Evolutionary conservation across 2,113 vertebrate genomes (phyloP).

Genomic region (Podilymbus podiceps): DNA sequence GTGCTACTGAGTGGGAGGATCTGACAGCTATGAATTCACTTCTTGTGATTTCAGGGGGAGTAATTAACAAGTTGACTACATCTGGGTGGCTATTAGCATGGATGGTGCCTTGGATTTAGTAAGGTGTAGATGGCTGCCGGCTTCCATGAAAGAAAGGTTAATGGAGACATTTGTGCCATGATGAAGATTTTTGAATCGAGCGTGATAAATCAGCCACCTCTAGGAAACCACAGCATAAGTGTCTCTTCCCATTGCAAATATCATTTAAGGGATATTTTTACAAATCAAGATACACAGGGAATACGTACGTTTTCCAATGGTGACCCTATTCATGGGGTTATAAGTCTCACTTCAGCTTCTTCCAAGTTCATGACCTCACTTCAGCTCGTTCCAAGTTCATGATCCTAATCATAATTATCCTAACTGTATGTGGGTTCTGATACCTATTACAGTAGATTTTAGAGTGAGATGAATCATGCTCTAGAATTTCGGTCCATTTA

Average conservation of each 20-base stretch:
- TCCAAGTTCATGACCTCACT: background rate
- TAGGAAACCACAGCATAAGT: background rate
- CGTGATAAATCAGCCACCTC: accelerated
- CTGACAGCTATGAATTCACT: background rate
- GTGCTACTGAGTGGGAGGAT: background rate
- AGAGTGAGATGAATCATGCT: background rate
- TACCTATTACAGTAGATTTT: accelerated
- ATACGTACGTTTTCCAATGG: background rate
- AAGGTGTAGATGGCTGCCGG: background rate
- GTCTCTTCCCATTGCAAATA: background rate
- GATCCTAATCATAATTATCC: no score
- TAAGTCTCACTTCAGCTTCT: background rate
- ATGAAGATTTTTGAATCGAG: background rate
- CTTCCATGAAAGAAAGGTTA: constrained; percentile 29
- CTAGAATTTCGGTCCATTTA: background rate
- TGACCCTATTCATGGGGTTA: background rate
- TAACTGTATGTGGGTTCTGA: background rate
- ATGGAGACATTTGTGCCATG: background rate
- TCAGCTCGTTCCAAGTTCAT: background rate
- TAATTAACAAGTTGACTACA: constrained; percentile 42
- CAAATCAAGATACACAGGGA: background rate
- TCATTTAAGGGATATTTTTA: background rate
- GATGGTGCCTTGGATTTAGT: background rate
- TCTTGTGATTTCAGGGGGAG: background rate
- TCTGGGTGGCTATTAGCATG: background rate